phyloP scores from a whole-genome alignment of 2,888 invertebrate species.

The Sceliomorpha sp. region DNA sequence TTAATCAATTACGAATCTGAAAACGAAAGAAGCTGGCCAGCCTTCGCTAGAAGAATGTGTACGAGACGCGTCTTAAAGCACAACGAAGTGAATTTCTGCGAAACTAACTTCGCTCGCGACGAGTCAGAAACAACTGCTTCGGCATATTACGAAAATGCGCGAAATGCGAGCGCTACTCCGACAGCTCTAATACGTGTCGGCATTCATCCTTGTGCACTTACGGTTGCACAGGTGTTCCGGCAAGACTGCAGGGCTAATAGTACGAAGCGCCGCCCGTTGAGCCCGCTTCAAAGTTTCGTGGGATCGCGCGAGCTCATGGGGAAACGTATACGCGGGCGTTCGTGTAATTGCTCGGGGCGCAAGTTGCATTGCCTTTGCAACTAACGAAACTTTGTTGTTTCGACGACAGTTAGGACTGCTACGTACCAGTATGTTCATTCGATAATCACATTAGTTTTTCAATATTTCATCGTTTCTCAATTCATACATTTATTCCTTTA shows the following conservation, averaged over 20 bases:
- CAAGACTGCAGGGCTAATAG: constrained; percentile 24
- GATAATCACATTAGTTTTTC: too few species aligned
- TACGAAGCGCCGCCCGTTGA: background rate
- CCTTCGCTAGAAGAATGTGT: too few species aligned
- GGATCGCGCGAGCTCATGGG: constrained; percentile 1
- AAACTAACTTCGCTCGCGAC: constrained; percentile 28
- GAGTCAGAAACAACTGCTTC: constrained; percentile 38
- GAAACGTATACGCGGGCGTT: constrained; percentile 22
- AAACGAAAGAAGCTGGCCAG: too few species aligned
- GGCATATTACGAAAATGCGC: constrained; percentile 29
- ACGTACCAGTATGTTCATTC: too few species aligned
- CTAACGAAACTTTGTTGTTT: too few species aligned
- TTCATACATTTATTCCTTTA: too few species aligned
- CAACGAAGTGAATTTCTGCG: constrained; percentile 11
- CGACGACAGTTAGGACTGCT: too few species aligned
- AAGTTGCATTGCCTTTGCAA: background rate
- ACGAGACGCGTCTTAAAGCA: too few species aligned
- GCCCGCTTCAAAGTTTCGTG: constrained; percentile 7
- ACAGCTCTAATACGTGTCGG: constrained; percentile 40
- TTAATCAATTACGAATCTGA: too few species aligned
- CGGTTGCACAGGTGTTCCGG: constrained; percentile 33
- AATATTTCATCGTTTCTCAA: too few species aligned
- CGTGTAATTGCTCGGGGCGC: constrained; percentile 15
- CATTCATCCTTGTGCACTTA: constrained; percentile 36
- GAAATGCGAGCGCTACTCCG: constrained; percentile 24